These are phyloP conservation scores for Drosophila mayaguana DNA, from an alignment of 2,888 invertebrate genomes.

Conservation along the genomic window DNA sequence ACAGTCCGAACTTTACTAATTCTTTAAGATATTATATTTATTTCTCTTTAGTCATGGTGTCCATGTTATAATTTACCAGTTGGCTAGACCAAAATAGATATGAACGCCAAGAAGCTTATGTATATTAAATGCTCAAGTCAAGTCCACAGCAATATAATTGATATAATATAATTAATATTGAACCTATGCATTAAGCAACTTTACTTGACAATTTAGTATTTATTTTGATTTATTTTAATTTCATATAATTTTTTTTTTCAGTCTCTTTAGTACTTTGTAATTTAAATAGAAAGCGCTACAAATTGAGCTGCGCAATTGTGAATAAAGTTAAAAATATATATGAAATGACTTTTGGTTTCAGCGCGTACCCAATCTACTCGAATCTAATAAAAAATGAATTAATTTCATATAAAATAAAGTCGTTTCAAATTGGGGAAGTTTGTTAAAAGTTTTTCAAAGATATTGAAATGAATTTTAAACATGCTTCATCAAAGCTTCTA, in stretches of 20 bases:
- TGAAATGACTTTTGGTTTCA: too few species aligned
- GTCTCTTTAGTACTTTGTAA: background rate
- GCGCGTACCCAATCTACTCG: too few species aligned
- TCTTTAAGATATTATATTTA: background rate
- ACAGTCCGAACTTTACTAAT: background rate
- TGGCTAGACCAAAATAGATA: background rate
- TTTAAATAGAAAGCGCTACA: background rate
- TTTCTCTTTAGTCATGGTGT: background rate
- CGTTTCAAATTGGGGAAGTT: background rate
- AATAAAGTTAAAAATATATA: too few species aligned
- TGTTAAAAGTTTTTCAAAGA: too few species aligned
- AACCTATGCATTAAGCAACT: background rate
- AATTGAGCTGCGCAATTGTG: too few species aligned
- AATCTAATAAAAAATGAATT: background rate
- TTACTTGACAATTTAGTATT: background rate
- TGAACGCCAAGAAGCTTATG: background rate
- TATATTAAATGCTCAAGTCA: background rate
- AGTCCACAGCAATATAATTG: background rate
- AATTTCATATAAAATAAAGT: background rate
- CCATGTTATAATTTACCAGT: background rate
- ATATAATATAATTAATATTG: slow-evolving; percentile 1
- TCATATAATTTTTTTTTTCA: background rate
- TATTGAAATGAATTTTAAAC: too few species aligned
- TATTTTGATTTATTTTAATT: background rate
- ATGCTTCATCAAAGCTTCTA: too few species aligned